A percentile compares a stretch with the other conserved stretches of the same genome.
phyloP scores from a whole-genome alignment of 2,888 invertebrate species.

The Tupiocoris notatus region DNA sequence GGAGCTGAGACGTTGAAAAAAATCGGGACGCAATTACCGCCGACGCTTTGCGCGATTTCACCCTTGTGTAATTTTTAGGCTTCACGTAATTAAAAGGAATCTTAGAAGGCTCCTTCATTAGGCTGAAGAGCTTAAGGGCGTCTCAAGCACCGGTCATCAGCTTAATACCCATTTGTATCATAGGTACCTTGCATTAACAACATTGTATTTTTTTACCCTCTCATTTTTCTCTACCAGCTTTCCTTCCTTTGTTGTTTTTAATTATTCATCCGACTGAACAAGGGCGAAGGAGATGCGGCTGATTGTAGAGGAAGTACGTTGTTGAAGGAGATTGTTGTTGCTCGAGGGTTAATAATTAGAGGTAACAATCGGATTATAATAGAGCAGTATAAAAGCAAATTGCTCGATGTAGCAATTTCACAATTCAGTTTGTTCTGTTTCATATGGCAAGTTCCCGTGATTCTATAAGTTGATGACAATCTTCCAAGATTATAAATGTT shows the following conservation, averaged over 20 bases:
- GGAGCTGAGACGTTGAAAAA: neutral
- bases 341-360: no score
- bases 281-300: neutral
- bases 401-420: no score
- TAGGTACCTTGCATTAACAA: constrained; percentile 35
- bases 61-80: constrained; percentile 32
- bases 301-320: neutral
- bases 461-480: no score
- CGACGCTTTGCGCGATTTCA: neutral
- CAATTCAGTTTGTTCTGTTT: no score
- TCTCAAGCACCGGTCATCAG: constrained; percentile 41
- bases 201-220: constrained; percentile 1
- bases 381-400: no score
- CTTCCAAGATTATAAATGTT: no score
- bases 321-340: no score
- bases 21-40: neutral
- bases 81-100: constrained; percentile 42
- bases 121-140: constrained; percentile 22
- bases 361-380: no score
- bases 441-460: no score
- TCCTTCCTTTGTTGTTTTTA: constrained; percentile 18
- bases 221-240: neutral
- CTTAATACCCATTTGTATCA: constrained; percentile 14
- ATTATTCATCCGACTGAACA: constrained; percentile 26
- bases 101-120: constrained; percentile 33